These are phyloP conservation scores for Zosterops japonicus DNA, from an alignment of 2,113 vertebrate species.

Conservation along the genomic window DNA sequence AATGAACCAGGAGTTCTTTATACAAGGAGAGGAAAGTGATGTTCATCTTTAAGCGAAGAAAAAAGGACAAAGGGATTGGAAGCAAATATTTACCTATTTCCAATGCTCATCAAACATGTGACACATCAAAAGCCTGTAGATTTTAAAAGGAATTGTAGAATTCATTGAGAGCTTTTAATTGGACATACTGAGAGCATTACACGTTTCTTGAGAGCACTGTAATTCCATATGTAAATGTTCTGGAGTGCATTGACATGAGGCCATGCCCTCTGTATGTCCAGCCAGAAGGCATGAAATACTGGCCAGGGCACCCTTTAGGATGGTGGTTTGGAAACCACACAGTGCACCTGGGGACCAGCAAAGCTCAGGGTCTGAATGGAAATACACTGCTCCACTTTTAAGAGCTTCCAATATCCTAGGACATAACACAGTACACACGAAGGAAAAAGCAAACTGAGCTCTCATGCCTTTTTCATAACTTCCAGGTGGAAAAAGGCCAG, in stretches of 20 bases:
- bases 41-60: not conserved
- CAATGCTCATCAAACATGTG: not conserved
- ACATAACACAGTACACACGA: not conserved
- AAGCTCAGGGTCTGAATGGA: not conserved
- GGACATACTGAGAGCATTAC: not conserved
- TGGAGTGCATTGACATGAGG: not conserved
- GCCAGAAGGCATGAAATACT: not conserved
- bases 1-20: not conserved
- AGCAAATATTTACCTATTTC: not conserved
- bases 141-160: not conserved
- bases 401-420: not conserved
- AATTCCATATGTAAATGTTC: not conserved
- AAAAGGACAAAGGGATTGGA: not conserved
- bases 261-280: not conserved
- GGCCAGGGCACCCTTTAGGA: not conserved
- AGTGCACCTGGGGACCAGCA: not conserved
- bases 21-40: not conserved
- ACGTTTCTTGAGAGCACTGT: not conserved
- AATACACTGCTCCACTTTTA: not conserved
- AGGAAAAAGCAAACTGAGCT: not conserved
- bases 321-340: not conserved
- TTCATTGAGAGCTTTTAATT: not conserved
- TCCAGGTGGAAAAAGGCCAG: slow-evolving; percentile 45
- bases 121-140: not conserved
- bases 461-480: not conserved